phyloP scores from a whole-genome alignment of 2,113 vertebrate species.

The Paradoxurus hermaphroditus region DNA sequence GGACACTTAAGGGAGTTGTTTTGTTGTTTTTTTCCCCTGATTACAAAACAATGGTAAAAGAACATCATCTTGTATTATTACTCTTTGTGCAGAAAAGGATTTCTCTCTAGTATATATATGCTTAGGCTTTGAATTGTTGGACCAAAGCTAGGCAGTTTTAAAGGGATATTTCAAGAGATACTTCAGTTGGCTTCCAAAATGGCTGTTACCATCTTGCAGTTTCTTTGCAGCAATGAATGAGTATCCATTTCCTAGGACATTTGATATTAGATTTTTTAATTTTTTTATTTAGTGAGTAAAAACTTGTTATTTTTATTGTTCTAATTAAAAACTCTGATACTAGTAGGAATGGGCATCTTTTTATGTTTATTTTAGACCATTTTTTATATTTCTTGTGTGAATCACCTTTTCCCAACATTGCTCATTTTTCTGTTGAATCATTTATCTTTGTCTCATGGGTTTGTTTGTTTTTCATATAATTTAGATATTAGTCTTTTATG shows the following conservation, averaged over 20 bases:
- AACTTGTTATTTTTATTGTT: background rate
- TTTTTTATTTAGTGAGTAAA: background rate
- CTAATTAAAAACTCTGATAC: background rate
- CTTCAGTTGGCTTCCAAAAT: background rate
- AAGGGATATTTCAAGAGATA: conserved; percentile 5
- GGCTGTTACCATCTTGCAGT: background rate
- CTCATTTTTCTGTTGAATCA: background rate
- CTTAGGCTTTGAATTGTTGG: background rate
- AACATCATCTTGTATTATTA: background rate
- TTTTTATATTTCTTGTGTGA: background rate
- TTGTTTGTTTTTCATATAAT: background rate
- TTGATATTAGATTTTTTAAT: background rate
- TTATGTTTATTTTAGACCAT: background rate
- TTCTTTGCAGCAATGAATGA: background rate
- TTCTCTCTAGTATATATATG: background rate
- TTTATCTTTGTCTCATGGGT: background rate
- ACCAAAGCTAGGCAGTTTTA: background rate
- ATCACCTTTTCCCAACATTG: background rate
- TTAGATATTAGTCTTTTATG: background rate
- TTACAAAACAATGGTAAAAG: background rate
- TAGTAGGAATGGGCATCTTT: background rate
- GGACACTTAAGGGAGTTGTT: background rate
- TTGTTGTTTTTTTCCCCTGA: background rate
- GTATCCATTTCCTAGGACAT: background rate
- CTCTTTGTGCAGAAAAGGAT: background rate